These are phyloP conservation scores for Meriones psammophilus DNA, from an alignment of 2,797 vertebrate genomes.

Conservation along the genomic window DNA sequence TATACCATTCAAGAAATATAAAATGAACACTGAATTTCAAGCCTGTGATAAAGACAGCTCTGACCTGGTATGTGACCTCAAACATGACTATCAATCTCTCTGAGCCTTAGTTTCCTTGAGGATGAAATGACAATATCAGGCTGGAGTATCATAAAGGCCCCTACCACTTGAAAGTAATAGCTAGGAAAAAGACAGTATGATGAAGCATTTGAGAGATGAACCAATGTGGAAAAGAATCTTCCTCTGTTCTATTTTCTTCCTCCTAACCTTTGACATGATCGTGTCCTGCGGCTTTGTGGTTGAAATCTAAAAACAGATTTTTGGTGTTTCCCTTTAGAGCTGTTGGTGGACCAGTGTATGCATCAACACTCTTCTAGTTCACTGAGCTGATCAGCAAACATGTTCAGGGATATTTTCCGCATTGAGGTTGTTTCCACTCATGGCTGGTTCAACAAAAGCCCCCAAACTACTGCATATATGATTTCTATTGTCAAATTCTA, in stretches of 20 bases:
- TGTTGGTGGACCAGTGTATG: neutral
- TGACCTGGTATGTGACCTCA: slow-evolving; percentile 8
- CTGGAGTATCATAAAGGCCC: neutral
- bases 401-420: neutral
- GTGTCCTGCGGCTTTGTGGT: rapidly evolving
- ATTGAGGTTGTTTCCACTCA: neutral
- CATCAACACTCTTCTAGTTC: neutral
- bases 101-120: neutral
- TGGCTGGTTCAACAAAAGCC: neutral
- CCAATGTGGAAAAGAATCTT: neutral
- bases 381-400: neutral
- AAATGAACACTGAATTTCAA: neutral
- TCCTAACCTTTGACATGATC: neutral
- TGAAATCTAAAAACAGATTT: neutral
- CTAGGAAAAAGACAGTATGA: neutral
- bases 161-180: neutral
- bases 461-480: neutral
- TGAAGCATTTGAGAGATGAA: neutral
- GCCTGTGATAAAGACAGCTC: neutral
- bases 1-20: neutral
- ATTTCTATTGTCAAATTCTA: neutral
- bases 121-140: neutral
- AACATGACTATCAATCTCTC: neutral
- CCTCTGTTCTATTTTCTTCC: neutral
- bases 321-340: neutral